A percentile compares a stretch with the other conserved stretches of the same genome.
phyloP scores from a whole-genome alignment of 1,140 invertebrate genomes.

The Arctopsyche grandis region DNA sequence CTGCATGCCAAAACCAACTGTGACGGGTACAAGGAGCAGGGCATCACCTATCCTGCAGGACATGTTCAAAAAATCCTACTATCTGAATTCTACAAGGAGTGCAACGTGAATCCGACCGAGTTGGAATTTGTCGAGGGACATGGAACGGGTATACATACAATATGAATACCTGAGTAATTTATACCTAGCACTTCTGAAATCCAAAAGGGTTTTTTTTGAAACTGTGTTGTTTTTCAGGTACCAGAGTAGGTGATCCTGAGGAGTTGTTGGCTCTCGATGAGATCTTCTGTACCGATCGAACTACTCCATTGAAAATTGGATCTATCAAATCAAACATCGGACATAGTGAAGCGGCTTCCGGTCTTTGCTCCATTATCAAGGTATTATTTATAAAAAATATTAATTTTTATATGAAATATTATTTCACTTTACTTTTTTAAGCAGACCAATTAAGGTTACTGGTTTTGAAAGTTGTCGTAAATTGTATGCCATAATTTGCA shows the following conservation, averaged over 20 bases:
- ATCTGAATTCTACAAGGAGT: slow-evolving; percentile 87
- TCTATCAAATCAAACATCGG: slow-evolving; percentile 95
- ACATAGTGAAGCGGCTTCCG: slow-evolving; percentile 91
- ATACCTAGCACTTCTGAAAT: too few relatives aligned
- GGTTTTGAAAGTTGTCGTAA: too few relatives aligned
- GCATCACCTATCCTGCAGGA: slow-evolving; percentile 92
- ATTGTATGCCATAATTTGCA: too few relatives aligned
- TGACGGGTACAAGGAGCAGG: slow-evolving; percentile 89
- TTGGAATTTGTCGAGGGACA: slow-evolving; percentile 92
- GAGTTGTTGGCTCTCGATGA: slow-evolving; percentile 88
- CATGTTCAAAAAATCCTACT: slow-evolving; percentile 82
- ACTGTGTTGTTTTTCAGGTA: slow-evolving; percentile 66
- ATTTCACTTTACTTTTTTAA: too few relatives aligned
- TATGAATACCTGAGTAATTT: too few relatives aligned
- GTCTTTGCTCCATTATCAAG: slow-evolving; percentile 86
- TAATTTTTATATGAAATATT: too few relatives aligned
- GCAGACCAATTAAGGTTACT: too few relatives aligned
- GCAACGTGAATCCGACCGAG: slow-evolving; percentile 74
- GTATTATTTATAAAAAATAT: too few relatives aligned
- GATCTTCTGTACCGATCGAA: slow-evolving; percentile 78
- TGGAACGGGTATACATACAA: slow-evolving; percentile 74
- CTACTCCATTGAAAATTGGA: slow-evolving; percentile 81
- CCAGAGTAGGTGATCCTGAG: slow-evolving; percentile 85
- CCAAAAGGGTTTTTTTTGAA: too few relatives aligned
- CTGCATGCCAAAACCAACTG: slow-evolving; percentile 77